Percentiles rank a stretch among this genome's conserved stretches.
These are phyloP conservation scores for Craterocephalus amniculus DNA, from an alignment of 2,797 vertebrate species.

Conservation along the genomic window DNA sequence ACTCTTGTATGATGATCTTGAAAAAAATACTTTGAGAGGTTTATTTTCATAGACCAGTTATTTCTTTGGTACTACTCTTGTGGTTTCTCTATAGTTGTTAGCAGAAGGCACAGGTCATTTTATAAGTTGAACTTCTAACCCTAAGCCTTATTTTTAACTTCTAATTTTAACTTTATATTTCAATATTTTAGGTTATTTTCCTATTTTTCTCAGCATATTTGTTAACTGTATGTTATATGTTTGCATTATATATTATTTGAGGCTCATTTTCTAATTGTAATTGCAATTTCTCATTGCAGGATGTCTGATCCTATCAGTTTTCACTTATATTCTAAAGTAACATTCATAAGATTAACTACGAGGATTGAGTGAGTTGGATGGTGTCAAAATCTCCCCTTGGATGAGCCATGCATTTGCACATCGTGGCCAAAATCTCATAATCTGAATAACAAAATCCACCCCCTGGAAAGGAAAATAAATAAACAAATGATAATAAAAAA, in stretches of 20 bases:
- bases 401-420: slow-evolving; percentile 3
- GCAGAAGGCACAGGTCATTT: too few species aligned
- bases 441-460: slow-evolving; percentile 16
- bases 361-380: neutral
- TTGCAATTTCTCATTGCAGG: neutral
- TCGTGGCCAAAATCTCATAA: neutral
- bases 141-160: too few species aligned
- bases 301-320: neutral
- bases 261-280: neutral
- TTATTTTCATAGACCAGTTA: too few species aligned
- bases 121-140: too few species aligned
- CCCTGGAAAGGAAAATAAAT: slow-evolving; percentile 32
- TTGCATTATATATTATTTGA: neutral
- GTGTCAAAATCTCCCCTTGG: neutral
- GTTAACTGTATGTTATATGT: neutral
- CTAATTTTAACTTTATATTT: neutral
- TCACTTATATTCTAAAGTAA: neutral
- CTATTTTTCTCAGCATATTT: neutral
- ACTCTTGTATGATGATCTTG: too few species aligned
- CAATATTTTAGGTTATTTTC: neutral
- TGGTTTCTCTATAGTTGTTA: too few species aligned
- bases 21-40: too few species aligned
- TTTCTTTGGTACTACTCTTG: too few species aligned
- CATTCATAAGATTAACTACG: neutral
- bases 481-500: slow-evolving; percentile 22